Evolutionary conservation across 37 sponge, comb jelly and placozoan species (phyloP).

Genomic region (Mnemiopsis leidyi): DNA sequence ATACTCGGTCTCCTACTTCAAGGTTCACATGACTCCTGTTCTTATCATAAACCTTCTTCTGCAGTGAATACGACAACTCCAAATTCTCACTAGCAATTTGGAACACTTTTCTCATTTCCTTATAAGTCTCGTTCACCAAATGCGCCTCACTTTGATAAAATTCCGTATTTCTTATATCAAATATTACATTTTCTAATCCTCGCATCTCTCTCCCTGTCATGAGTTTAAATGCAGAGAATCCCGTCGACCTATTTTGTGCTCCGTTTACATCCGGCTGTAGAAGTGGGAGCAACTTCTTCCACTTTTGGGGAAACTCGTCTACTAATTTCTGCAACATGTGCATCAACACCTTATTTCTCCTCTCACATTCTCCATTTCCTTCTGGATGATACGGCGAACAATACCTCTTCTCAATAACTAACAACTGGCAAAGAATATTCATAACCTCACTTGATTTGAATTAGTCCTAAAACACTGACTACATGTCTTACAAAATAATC

Average conservation of each 20-base stretch:
- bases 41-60: constrained; percentile 12
- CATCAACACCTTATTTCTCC: constrained; percentile 38
- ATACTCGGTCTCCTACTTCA: constrained; percentile 3
- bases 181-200: not conserved
- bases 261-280: not conserved
- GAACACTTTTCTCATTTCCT: constrained; percentile 9
- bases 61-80: not conserved
- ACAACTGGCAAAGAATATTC: not conserved
- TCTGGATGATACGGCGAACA: constrained; percentile 46
- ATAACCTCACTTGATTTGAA: constrained; percentile 28
- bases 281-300: not conserved
- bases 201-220: constrained; percentile 50
- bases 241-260: constrained; percentile 5
- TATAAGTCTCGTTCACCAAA: not conserved
- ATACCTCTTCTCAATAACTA: constrained; percentile 52
- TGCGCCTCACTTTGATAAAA: constrained; percentile 18
- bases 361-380: constrained; percentile 27
- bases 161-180: not conserved
- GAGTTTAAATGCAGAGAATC: not conserved
- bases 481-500: constrained; percentile 5
- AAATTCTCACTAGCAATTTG: constrained; percentile 1
- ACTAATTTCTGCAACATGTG: constrained; percentile 8
- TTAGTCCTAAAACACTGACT: not conserved
- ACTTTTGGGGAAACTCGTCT: not conserved
- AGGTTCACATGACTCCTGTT: not conserved